Evolutionary conservation across 2,888 invertebrate species (phyloP).

Genomic region (Pseudolycoriella hygida): DNA sequence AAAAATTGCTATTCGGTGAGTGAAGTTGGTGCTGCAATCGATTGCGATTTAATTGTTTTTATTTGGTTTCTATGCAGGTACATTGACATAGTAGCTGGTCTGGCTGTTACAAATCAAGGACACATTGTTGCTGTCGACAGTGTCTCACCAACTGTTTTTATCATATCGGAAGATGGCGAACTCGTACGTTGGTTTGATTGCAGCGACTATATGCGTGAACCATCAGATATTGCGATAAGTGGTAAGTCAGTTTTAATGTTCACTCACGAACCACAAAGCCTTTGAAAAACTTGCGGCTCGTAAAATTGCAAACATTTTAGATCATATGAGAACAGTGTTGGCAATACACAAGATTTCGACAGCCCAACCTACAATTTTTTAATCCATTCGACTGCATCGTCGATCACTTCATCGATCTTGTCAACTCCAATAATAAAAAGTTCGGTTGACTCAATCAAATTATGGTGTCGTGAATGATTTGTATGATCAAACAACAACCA

Average conservation of each 20-base stretch:
- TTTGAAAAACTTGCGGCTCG: conserved; percentile 2
- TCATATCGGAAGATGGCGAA: conserved; percentile 82
- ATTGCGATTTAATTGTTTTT: neutral
- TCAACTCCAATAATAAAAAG: no score
- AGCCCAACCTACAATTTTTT: no score
- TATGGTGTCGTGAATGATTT: no score
- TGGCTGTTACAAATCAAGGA: conserved; percentile 82
- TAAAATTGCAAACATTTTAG: no score
- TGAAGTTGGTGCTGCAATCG: neutral
- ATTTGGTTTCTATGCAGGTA: conserved; percentile 35
- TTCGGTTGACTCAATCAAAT: no score
- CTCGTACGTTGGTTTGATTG: conserved; percentile 94
- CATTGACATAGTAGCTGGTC: conserved; percentile 82
- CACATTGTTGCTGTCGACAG: conserved; percentile 94
- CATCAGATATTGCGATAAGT: conserved; percentile 90
- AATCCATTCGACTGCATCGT: no score
- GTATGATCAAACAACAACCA: no score
- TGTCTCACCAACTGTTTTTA: conserved; percentile 91
- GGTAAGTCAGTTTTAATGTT: conserved; percentile 39
- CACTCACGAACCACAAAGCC: neutral
- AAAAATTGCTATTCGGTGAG: conserved; percentile 66
- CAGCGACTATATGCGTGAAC: conserved; percentile 94
- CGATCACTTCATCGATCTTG: no score
- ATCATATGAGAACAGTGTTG: no score
- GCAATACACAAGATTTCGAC: no score